Conservation (phyloP, 2,113 vertebrate genomes). For the Taxidea taxus region DNA sequence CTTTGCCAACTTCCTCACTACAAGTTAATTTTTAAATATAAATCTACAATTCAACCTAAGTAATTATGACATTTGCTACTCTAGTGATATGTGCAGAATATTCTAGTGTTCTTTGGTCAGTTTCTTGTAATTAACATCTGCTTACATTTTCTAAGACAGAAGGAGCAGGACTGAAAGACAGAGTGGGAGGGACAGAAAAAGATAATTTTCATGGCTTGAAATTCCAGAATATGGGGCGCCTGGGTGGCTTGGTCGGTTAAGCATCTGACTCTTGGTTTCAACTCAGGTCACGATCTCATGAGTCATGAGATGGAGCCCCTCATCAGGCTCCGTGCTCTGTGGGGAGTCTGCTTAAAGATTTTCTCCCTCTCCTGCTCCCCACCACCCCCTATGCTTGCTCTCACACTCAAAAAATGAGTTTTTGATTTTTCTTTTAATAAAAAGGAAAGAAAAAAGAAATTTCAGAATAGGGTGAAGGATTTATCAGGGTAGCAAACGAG, state of each 20-base stretch:
- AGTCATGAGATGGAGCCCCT: not conserved
- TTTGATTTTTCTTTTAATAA: too few species aligned
- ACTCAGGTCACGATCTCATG: not conserved
- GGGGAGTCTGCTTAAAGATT: not conserved
- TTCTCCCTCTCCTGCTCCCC: not conserved
- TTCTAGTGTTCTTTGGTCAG: not conserved
- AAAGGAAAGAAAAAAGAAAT: not conserved
- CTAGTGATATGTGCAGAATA: not conserved
- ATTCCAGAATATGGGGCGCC: not conserved
- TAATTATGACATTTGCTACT: not conserved
- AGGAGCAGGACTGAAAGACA: not conserved
- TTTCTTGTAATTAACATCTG: not conserved
- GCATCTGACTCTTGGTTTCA: not conserved
- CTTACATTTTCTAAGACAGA: not conserved
- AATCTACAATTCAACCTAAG: not conserved
- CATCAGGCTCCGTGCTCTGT: not conserved
- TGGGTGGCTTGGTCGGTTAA: not conserved
- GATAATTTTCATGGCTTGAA: not conserved
- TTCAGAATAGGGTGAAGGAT: not conserved
- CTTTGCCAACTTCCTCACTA: not conserved
- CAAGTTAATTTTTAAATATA: slow-evolving; percentile 8
- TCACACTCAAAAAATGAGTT: not conserved
- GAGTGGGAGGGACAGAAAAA: not conserved
- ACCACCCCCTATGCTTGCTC: rapidly evolving
- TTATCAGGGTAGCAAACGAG: not conserved